Percentiles rank a stretch among this genome's conserved stretches.
These are phyloP conservation scores for Hippasteria phrygiana DNA, from an alignment of 53 echinoderm and acorn worm genomes.

Conservation along the genomic window DNA sequence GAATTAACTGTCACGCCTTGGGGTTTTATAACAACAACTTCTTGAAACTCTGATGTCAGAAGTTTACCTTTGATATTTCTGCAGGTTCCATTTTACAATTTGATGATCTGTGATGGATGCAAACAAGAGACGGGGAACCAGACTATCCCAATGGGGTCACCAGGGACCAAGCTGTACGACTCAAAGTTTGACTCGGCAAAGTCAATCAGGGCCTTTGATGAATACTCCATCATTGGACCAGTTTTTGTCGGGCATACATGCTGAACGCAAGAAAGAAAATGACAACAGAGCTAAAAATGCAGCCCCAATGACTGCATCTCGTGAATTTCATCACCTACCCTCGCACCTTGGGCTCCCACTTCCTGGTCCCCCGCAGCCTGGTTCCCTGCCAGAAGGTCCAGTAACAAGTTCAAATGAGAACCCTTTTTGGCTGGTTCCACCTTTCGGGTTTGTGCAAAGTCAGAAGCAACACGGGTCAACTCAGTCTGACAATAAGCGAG, in stretches of 20 bases:
- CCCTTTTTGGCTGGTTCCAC: slow-evolving; percentile 1
- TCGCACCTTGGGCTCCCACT: background rate
- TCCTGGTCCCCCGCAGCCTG: background rate
- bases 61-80: too few species aligned
- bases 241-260: slow-evolving; percentile 43
- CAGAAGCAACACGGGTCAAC: background rate
- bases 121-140: background rate
- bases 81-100: too few species aligned
- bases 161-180: background rate
- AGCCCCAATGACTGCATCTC: background rate
- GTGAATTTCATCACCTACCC: background rate
- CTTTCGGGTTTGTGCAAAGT: background rate
- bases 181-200: background rate
- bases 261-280: slow-evolving; percentile 11
- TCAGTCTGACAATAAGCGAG: background rate
- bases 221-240: slow-evolving; percentile 31
- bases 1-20: too few species aligned
- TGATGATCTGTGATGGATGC: background rate
- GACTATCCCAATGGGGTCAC: background rate
- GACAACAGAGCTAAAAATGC: background rate
- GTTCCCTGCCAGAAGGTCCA: background rate
- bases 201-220: background rate
- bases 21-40: too few species aligned
- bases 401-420: background rate
- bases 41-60: too few species aligned